Base-by-base conservation (phyloP, 2,888 invertebrate species). In the Margaritifera margaritifera region DNA sequence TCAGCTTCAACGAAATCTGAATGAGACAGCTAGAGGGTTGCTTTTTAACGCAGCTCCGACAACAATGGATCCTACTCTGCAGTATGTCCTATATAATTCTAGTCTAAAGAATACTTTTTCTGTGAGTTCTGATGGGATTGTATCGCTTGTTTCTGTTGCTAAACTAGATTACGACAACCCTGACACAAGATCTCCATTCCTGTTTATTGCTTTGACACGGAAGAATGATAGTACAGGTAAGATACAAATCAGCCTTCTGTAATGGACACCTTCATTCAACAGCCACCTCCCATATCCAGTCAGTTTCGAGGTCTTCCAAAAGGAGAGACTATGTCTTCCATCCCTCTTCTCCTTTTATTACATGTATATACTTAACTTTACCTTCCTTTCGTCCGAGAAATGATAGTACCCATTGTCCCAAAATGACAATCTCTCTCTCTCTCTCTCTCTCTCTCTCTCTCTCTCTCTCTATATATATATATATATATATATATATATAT, bases 151-250 rank as follows among this genome's bases (percentile, higher is more conserved):
- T 2, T 6, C 50, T 20, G 69, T 66, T 0, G 64, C 55, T 27
- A 68, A 54, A 4, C 61, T 74, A 25, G 74, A 75, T 59, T 75
- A 66, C 24, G 77, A 77, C 18, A 60, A 67, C 52, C 54, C 57
- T 19, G 31, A 24, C 2, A 57, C 63, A 2, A 61, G 24, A 31
- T 6, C 8, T 31, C 31, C 31, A 6, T 0, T 6, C 31, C 31
- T 31, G 31, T 6, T 31, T 31, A 0, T 31, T 31, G 31, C 31
- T 31, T 2, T 31, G 31, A 31, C 4, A 31, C 2, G 4, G 4
- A 31, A 31, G 4, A 31, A 1, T 31, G 6, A 31, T 31, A 8
- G 31, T 6, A 31, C 31, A 31, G 31, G 31, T 31, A 31, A 6
- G 6, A 31, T 31, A 31, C 27, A 31, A 1, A 8, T 31, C 6